Evolutionary conservation across 2,113 vertebrate species (phyloP).

Genomic region (Poecile atricapillus): DNA sequence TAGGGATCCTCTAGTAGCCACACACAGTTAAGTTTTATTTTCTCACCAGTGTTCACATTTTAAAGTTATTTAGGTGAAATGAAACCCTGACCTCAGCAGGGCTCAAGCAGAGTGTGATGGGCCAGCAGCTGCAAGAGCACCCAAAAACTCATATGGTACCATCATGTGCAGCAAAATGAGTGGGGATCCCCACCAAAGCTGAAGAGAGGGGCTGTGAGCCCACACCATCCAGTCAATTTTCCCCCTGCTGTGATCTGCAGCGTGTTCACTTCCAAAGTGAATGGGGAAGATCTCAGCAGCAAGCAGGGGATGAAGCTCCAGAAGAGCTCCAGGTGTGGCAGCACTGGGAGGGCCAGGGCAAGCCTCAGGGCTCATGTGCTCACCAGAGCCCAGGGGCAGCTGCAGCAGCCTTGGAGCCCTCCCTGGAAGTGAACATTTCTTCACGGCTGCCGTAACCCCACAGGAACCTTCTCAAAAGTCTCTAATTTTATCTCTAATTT

Average conservation of each 20-base stretch:
- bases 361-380: not conserved
- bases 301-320: not conserved
- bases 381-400: not conserved
- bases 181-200: accelerated
- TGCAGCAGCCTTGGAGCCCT: not conserved
- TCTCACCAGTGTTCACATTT: not conserved
- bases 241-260: not conserved
- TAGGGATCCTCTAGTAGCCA: not conserved
- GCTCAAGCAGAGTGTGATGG: not conserved
- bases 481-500: not conserved
- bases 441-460: not conserved
- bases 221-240: accelerated
- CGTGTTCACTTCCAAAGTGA: not conserved
- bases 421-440: not conserved
- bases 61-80: not conserved
- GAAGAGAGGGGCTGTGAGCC: not conserved
- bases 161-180: accelerated
- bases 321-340: not conserved
- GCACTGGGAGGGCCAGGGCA: not conserved
- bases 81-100: not conserved
- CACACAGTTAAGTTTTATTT: not conserved
- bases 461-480: not conserved
- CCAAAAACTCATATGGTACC: not conserved
- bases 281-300: not conserved
- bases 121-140: not conserved